Evolutionary conservation across 2,888 invertebrate genomes (phyloP).

Genomic region (Amphipoea oculea): DNA sequence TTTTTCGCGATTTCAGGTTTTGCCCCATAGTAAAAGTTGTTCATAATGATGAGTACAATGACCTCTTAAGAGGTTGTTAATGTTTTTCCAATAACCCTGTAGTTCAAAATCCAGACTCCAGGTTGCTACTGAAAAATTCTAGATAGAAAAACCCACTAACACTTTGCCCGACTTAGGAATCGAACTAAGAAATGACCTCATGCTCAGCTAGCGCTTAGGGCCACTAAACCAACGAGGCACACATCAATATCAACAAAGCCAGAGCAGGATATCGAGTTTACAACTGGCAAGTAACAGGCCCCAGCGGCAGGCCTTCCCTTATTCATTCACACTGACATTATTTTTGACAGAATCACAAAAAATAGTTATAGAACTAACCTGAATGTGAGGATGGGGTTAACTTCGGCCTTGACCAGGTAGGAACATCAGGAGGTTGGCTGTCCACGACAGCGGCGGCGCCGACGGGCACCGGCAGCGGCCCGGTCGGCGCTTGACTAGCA

Average conservation of each 20-base stretch:
- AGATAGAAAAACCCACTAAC: neutral
- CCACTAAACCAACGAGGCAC: too few relatives aligned
- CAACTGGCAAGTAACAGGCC: neutral
- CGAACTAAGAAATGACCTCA: neutral
- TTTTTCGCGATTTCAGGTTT: too few relatives aligned
- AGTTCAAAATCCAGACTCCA: neutral
- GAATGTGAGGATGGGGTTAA: constrained; percentile 60
- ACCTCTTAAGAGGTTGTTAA: too few relatives aligned
- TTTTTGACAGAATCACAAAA: neutral
- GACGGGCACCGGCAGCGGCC: constrained; percentile 82
- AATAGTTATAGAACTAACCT: constrained; percentile 64
- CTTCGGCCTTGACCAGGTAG: constrained; percentile 66
- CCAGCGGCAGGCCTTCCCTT: neutral
- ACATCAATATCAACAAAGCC: neutral
- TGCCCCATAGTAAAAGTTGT: too few relatives aligned
- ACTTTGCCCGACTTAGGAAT: neutral
- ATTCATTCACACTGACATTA: neutral
- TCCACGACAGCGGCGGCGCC: constrained; percentile 76
- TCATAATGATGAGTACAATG: too few relatives aligned
- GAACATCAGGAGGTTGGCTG: constrained; percentile 58
- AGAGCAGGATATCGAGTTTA: neutral
- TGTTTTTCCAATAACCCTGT: too few relatives aligned
- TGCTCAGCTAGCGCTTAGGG: neutral
- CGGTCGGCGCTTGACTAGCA: constrained; percentile 69
- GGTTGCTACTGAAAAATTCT: neutral